A percentile compares a stretch with the other conserved stretches of the same genome.
Evolutionary conservation across 2,888 invertebrate species (phyloP).

Genomic region (Amphipyra berbera): DNA sequence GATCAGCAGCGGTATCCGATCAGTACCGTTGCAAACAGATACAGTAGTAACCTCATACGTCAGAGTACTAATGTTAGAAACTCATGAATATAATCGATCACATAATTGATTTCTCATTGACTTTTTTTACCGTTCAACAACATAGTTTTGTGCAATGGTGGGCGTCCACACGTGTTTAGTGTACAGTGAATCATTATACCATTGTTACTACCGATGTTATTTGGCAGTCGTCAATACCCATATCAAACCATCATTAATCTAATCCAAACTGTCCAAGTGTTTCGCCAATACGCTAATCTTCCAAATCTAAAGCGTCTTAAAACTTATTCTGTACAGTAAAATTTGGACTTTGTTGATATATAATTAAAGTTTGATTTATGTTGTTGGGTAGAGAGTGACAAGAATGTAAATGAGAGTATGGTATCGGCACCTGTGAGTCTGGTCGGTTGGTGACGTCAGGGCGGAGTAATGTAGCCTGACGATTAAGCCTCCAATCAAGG

Average conservation of each 20-base stretch:
- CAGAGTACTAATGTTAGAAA: slow-evolving; percentile 50
- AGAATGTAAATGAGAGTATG: slow-evolving; percentile 79
- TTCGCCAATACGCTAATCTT: slow-evolving; percentile 35
- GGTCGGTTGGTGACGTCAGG: slow-evolving; percentile 79
- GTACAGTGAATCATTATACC: slow-evolving; percentile 53
- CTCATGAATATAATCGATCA: slow-evolving; percentile 66
- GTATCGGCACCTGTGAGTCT: slow-evolving; percentile 85
- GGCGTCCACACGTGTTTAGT: slow-evolving; percentile 63
- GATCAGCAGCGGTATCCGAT: slow-evolving; percentile 46
- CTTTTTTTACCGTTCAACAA: slow-evolving; percentile 78
- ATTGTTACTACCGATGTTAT: slow-evolving; percentile 54
- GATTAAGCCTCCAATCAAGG: slow-evolving; percentile 67
- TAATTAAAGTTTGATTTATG: slow-evolving; percentile 57
- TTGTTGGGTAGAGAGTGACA: slow-evolving; percentile 56
- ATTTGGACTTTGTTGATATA: slow-evolving; percentile 33
- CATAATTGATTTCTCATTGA: slow-evolving; percentile 72
- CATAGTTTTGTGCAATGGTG: slow-evolving; percentile 70
- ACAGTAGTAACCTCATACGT: slow-evolving; percentile 44
- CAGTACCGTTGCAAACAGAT: slow-evolving; percentile 53
- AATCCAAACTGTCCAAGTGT: slow-evolving; percentile 50
- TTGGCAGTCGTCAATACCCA: slow-evolving; percentile 46
- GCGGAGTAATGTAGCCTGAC: slow-evolving; percentile 65
- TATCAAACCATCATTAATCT: slow-evolving; percentile 53
- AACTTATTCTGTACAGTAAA: slow-evolving; percentile 3
- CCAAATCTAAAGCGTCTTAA: slow-evolving; percentile 39